Conservation (phyloP, 2,797 vertebrate genomes). For the Siniperca undulata region DNA sequence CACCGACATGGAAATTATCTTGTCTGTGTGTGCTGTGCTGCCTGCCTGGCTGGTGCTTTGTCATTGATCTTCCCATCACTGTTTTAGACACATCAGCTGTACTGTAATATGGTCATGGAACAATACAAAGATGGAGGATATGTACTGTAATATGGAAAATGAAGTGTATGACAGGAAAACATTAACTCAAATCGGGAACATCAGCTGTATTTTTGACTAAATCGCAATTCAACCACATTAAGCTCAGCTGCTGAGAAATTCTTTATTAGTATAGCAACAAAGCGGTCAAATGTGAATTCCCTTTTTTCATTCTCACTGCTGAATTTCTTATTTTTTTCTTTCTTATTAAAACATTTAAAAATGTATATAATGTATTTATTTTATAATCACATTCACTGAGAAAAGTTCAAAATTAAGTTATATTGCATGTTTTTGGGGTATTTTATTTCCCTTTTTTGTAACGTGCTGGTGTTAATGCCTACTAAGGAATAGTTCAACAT, state of each 20-base stretch:
- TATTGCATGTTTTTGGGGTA: not conserved
- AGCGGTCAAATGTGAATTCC: too few species aligned
- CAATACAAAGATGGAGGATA: not conserved
- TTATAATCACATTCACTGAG: not conserved
- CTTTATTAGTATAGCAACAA: too few species aligned
- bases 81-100: not conserved
- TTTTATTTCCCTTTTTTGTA: not conserved
- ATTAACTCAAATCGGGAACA: not conserved
- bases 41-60: conserved; percentile 23
- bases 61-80: conserved; percentile 44
- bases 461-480: too few species aligned
- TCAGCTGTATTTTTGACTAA: not conserved
- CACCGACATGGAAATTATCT: conserved; percentile 11
- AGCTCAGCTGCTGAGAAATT: not conserved
- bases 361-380: too few species aligned
- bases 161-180: not conserved
- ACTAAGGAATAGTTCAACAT: too few species aligned
- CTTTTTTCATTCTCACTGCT: too few species aligned
- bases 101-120: not conserved
- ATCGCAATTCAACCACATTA: not conserved
- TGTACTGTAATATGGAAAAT: conserved; percentile 3
- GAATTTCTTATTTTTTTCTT: too few species aligned
- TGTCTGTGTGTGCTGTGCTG: not conserved
- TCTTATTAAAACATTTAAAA: too few species aligned
- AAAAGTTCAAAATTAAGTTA: not conserved